phyloP scores from a whole-genome alignment of 2,888 invertebrate species.

The Molorchus minor region DNA sequence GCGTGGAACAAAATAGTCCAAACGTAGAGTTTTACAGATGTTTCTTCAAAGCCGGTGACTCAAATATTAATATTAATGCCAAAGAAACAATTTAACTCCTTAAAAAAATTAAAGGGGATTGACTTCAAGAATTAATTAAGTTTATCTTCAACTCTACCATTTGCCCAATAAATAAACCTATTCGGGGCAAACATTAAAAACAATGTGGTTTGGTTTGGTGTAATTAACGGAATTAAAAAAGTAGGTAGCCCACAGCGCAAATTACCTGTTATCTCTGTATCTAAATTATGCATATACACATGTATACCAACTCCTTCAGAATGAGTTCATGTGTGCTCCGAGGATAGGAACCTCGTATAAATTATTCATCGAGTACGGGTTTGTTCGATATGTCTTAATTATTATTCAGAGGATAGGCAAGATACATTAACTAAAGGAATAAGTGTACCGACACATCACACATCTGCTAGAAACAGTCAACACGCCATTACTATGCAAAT shows the following conservation, averaged over 20 bases:
- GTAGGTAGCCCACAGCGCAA: background rate
- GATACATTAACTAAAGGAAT: background rate
- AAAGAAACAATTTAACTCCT: too few relatives aligned
- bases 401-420: slow-evolving; percentile 8
- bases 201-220: too few relatives aligned
- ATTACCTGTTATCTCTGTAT: background rate
- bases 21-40: too few relatives aligned
- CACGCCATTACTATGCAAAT: background rate
- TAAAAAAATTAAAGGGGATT: too few relatives aligned
- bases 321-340: background rate
- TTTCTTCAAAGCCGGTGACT: too few relatives aligned
- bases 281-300: background rate
- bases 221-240: background rate
- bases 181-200: too few relatives aligned
- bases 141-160: too few relatives aligned
- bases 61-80: too few relatives aligned
- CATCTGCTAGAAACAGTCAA: slow-evolving; percentile 6
- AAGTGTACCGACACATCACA: slow-evolving; percentile 1
- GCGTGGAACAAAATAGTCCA: too few relatives aligned
- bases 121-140: too few relatives aligned
- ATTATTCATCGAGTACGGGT: slow-evolving; percentile 4
- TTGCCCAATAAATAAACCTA: too few relatives aligned
- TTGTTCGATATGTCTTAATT: slow-evolving; percentile 1
- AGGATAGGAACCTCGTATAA: background rate
- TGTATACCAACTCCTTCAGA: background rate